A percentile compares a stretch with the other conserved stretches of the same genome.
phyloP scores from a whole-genome alignment of 2,797 vertebrate species.

The Gila robusta region DNA sequence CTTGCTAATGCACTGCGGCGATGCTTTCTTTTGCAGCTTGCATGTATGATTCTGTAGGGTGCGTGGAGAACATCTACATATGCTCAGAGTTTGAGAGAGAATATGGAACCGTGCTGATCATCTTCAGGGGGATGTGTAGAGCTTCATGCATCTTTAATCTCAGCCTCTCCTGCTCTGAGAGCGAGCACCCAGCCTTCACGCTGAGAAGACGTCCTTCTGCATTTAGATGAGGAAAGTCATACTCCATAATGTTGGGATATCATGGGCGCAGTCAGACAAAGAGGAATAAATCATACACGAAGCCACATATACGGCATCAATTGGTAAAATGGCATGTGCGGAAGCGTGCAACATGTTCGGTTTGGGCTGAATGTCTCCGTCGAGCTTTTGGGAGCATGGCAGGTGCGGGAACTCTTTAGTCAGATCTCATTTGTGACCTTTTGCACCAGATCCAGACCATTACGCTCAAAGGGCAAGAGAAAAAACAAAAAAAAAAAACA shows the following conservation, averaged over 20 bases:
- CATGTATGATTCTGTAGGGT: neutral
- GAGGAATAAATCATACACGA: slow-evolving; percentile 37
- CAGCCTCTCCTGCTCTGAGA: slow-evolving; percentile 26
- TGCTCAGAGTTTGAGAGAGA: slow-evolving; percentile 17
- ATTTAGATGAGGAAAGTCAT: slow-evolving; percentile 49
- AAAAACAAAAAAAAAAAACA: neutral
- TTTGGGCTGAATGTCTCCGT: slow-evolving; percentile 3
- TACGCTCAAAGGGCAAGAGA: slow-evolving; percentile 10
- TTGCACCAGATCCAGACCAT: slow-evolving; percentile 1
- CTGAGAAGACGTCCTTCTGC: slow-evolving; percentile 45
- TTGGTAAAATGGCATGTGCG: slow-evolving; percentile 13
- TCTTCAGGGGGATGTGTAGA: slow-evolving; percentile 14
- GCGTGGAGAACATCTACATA: slow-evolving; percentile 14
- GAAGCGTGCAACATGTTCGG: slow-evolving; percentile 3
- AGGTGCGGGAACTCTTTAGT: slow-evolving; percentile 14
- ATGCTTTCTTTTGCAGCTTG: neutral
- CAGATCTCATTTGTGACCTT: slow-evolving; percentile 35
- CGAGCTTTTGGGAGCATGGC: slow-evolving; percentile 3
- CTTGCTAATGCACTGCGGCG: neutral
- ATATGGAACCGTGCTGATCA: slow-evolving; percentile 38
- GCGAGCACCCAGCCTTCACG: slow-evolving; percentile 13
- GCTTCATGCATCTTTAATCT: slow-evolving; percentile 53
- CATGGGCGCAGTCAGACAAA: slow-evolving; percentile 16
- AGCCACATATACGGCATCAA: slow-evolving; percentile 33
- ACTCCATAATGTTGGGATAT: slow-evolving; percentile 27